Conservation (phyloP, 2,113 vertebrate species). For the Caranx melampygus region DNA sequence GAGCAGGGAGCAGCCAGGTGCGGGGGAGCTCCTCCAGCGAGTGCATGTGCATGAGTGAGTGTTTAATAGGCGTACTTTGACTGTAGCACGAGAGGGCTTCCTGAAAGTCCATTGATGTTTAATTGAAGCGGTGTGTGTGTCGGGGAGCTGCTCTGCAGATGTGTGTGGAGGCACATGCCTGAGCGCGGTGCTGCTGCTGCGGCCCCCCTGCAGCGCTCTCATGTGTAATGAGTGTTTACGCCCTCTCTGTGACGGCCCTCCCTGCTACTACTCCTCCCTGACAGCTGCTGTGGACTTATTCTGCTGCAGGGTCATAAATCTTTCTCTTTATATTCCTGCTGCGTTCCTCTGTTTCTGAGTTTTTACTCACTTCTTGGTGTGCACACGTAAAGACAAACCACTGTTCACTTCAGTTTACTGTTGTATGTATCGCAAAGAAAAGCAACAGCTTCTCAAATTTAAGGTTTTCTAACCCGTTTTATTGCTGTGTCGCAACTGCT, state of each 20-base stretch:
- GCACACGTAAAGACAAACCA: too few species aligned
- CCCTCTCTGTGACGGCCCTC: constrained; percentile 7
- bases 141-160: constrained; percentile 64
- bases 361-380: neutral
- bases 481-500: too few species aligned
- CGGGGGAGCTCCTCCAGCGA: constrained; percentile 3
- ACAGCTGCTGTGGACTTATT: constrained; percentile 12
- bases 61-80: constrained; percentile 65
- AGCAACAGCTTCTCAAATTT: neutral
- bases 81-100: constrained; percentile 69
- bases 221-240: constrained; percentile 34
- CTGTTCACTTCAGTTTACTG: neutral
- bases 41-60: constrained; percentile 56
- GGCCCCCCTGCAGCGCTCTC: constrained; percentile 35
- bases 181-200: constrained; percentile 24
- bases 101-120: constrained; percentile 74
- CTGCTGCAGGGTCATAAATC: constrained; percentile 16
- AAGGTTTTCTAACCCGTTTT: too few species aligned
- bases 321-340: neutral
- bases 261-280: neutral
- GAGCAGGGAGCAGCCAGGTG: constrained; percentile 45
- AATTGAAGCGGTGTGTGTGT: constrained; percentile 75
- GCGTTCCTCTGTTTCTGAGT: neutral
- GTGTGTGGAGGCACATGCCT: constrained; percentile 52
- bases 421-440: neutral